Percentiles rank a stretch among this genome's conserved stretches.
Evolutionary conservation across 2,797 vertebrate species (phyloP).

Genomic region (Danio aesculapii): DNA sequence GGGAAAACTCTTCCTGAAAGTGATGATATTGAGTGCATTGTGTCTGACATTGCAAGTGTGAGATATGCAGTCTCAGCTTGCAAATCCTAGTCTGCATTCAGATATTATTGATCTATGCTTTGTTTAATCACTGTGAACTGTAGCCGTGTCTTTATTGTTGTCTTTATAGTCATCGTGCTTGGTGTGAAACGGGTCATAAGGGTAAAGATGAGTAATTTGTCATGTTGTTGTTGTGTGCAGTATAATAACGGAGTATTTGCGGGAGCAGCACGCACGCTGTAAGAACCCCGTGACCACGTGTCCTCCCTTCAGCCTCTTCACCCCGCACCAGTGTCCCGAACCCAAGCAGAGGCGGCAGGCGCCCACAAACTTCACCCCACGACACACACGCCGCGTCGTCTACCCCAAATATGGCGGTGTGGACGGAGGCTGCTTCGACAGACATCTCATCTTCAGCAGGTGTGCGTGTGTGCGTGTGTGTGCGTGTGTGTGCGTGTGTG

Average conservation of each 20-base stretch:
- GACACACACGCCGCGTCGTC: slow-evolving; percentile 91
- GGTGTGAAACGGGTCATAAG: too few relatives aligned
- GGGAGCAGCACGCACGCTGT: slow-evolving; percentile 98
- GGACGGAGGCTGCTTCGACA: slow-evolving; percentile 97
- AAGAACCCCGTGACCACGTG: slow-evolving; percentile 99
- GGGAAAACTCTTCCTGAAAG: too few relatives aligned
- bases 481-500: too few relatives aligned
- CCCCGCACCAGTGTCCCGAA: slow-evolving; percentile 98
- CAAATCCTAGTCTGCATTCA: too few relatives aligned
- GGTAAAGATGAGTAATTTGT: too few relatives aligned
- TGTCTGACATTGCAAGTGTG: too few relatives aligned
- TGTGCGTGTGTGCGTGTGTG: slow-evolving; percentile 62
- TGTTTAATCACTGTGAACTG: too few relatives aligned
- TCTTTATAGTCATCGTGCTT: too few relatives aligned
- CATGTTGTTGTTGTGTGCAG: slow-evolving; percentile 56
- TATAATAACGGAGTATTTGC: slow-evolving; percentile 98
- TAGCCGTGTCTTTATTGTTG: too few relatives aligned
- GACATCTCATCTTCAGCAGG: slow-evolving; percentile 99
- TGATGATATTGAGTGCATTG: too few relatives aligned
- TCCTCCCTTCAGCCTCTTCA: slow-evolving; percentile 98
- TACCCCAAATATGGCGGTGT: slow-evolving; percentile 98
- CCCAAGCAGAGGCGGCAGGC: slow-evolving; percentile 99
- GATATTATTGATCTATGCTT: too few relatives aligned
- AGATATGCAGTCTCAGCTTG: too few relatives aligned
- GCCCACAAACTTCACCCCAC: slow-evolving; percentile 95